Conservation (phyloP, 2,888 invertebrate genomes). For the Malacosoma neustria region DNA sequence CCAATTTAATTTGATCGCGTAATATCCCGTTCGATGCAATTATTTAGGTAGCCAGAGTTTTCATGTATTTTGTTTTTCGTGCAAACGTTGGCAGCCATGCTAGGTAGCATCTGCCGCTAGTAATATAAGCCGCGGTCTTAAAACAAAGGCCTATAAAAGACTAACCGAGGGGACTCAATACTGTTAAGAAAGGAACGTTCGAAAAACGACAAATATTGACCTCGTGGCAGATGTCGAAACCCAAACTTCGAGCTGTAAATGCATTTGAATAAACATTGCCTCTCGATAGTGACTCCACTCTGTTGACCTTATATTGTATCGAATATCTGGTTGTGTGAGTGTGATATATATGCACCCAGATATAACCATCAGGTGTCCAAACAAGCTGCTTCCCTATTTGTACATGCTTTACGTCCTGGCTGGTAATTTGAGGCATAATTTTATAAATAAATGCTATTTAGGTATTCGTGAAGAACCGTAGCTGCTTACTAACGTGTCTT, state of each 20-base stretch:
- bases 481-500: conserved; percentile 4
- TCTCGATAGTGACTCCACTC: conserved; percentile 56
- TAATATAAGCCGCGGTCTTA: conserved; percentile 11
- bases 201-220: conserved; percentile 68
- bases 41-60: conserved; percentile 46
- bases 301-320: conserved; percentile 64
- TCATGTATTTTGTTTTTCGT: conserved; percentile 40
- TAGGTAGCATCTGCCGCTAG: conserved; percentile 18
- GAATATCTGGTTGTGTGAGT: conserved; percentile 40
- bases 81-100: conserved; percentile 17
- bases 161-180: conserved; percentile 30
- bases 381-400: conserved; percentile 20
- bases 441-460: background rate
- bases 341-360: conserved; percentile 25
- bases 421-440: background rate
- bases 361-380: conserved; percentile 61
- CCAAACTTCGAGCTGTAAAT: conserved; percentile 55
- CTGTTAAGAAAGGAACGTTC: conserved; percentile 42
- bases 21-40: conserved; percentile 57
- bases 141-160: conserved; percentile 33
- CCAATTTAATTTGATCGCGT: conserved; percentile 65
- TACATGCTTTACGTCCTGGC: conserved; percentile 6
- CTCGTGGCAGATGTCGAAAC: conserved; percentile 70
- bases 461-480: conserved; percentile 10
- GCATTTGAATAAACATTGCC: conserved; percentile 71